Percentiles rank a stretch among this genome's conserved stretches.
Conservation (phyloP, 2,888 invertebrate genomes). For the Lacanobia wlatinum region DNA sequence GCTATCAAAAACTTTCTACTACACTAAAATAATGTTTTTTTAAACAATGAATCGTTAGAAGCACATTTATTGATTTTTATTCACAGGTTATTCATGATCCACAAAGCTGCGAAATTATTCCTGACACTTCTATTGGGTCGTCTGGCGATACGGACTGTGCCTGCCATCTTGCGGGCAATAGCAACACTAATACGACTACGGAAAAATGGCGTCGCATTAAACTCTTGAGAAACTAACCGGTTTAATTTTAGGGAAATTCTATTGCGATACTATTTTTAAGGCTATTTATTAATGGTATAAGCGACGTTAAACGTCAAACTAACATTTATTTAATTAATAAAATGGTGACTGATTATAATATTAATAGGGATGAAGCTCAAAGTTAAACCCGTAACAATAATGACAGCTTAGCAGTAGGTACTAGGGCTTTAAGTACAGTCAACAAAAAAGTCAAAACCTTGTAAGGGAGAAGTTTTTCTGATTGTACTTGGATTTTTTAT, state of each 20-base stretch:
- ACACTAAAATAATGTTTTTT: not conserved
- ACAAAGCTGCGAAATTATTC: conserved; percentile 30
- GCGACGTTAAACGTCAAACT: conserved; percentile 20
- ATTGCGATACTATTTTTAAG: not conserved
- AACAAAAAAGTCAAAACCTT: not conserved
- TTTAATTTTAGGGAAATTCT: not conserved
- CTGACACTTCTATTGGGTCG: conserved; percentile 27
- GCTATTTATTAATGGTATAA: not conserved
- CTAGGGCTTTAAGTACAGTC: not conserved
- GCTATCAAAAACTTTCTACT: not conserved
- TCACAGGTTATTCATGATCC: conserved; percentile 47
- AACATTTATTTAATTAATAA: not conserved
- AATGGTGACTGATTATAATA: conserved; percentile 30
- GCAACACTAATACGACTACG: conserved; percentile 23
- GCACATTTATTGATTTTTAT: not conserved
- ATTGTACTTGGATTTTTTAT: not conserved
- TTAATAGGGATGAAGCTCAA: not conserved
- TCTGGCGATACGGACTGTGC: conserved; percentile 28
- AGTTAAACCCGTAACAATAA: not conserved
- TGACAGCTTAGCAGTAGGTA: not conserved
- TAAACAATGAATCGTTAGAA: not conserved
- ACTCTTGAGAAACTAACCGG: not conserved
- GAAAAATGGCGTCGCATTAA: not conserved
- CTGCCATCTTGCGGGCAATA: conserved; percentile 54
- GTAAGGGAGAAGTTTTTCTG: not conserved